phyloP scores from a whole-genome alignment of 2,797 vertebrate species.

The Carapus acus region DNA sequence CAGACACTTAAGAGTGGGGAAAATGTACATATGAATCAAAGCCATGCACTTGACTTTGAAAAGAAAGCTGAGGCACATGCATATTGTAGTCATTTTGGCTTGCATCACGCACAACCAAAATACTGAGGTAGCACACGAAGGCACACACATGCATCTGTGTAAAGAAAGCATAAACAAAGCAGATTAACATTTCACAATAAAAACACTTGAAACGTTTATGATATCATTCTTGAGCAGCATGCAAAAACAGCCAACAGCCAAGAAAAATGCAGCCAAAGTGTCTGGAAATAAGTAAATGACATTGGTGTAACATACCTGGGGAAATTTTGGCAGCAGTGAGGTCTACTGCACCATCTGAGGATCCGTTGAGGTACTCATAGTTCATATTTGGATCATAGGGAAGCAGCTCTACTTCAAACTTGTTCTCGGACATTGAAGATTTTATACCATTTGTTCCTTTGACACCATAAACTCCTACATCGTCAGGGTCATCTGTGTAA shows the following conservation, averaged over 20 bases:
- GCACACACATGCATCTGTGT: constrained; percentile 91
- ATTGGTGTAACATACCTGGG: constrained; percentile 94
- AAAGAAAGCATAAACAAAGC: constrained; percentile 72
- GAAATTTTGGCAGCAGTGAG: constrained; percentile 90
- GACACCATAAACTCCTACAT: constrained; percentile 73
- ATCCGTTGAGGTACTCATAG: constrained; percentile 80
- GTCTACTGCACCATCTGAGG: constrained; percentile 87
- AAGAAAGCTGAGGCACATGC: constrained; percentile 76
- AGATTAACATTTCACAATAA: constrained; percentile 60
- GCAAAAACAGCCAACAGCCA: not conserved
- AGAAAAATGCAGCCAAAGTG: too few relatives aligned
- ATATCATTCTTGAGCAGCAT: constrained; percentile 63
- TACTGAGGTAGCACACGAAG: constrained; percentile 88
- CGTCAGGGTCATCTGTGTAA: constrained; percentile 83
- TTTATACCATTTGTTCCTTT: constrained; percentile 86
- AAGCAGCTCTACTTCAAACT: constrained; percentile 83
- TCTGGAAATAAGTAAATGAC: too few relatives aligned
- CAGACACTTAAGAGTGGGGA: too few relatives aligned
- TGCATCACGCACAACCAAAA: constrained; percentile 86
- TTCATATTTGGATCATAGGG: constrained; percentile 85
- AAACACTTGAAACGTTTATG: constrained; percentile 62
- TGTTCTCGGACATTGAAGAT: constrained; percentile 85
- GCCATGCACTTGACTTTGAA: constrained; percentile 70
- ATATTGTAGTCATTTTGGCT: constrained; percentile 77
- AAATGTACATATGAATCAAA: constrained; percentile 59